Base-by-base conservation (phyloP, 1,140 invertebrate genomes). In the Brachionus angularis region DNA sequence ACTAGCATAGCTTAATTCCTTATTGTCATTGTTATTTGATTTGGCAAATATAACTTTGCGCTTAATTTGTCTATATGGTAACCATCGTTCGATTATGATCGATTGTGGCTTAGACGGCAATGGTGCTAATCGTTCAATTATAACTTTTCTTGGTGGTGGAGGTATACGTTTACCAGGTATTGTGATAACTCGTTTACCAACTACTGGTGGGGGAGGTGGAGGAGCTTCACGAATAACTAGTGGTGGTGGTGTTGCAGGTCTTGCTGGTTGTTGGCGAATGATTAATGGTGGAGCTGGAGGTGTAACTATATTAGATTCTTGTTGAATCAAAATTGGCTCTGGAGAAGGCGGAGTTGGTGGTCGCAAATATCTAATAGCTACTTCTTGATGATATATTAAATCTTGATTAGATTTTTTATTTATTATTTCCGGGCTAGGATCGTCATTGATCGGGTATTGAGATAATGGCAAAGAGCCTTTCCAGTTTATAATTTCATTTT, bases 21-120 rank as follows among this genome's bases (percentile, higher is more conserved):
- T 29, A 25, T 33, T 33, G 7, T 58, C 53, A 14, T 2, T 67
- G 10, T 46, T 42, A 33, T 23, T 34, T n/a, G 47, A 36, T 21
- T 36, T 33, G 18, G 34, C 36, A 55, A 42, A 71, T 23, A 72
- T 62, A 52, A 72, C 58, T n/a, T 39, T 53, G 31, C 53, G 53
- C 27, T 72, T 47, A n/a, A 29, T 33, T 36, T 36, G 25, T 64
- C 46, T 23, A 36, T 72, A 72, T 18, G 71, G 71, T n/a, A 72
- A 18, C 71, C 71, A 72, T 49, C 53, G 23, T 36, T 72, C 71
- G 7, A 72, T 62, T 8, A 72, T 72, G 0, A 72, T 34, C n/a
- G 53, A 46, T 52, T 62, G 53, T 25, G 71, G 71, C n/a, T 72
- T 72, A 31, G 7, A 34, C 16, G 71, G 71, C 29, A 72, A 27